Evolutionary conservation across 1,140 invertebrate genomes (phyloP).

Genomic region (Hyposmocoma kahamanoa): DNA sequence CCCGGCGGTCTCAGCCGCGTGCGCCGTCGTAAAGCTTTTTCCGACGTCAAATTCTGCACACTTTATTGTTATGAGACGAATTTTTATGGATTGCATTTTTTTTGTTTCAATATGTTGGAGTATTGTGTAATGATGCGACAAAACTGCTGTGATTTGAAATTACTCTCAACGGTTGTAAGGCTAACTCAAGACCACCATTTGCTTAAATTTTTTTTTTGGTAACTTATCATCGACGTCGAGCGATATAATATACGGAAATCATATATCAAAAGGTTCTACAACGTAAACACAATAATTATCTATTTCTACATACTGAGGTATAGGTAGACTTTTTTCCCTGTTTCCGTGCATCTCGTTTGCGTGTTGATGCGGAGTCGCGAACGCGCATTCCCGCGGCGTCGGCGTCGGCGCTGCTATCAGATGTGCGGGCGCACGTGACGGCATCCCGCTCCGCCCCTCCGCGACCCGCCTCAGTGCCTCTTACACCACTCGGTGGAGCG

Average conservation of each 20-base stretch:
- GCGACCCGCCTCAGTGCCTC: neutral
- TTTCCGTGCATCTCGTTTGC: slow-evolving; percentile 2
- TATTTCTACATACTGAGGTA: no score
- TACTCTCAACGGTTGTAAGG: no score
- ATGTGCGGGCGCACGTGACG: slow-evolving; percentile 49
- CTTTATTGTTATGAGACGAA: slow-evolving; percentile 2
- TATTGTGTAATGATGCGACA: no score
- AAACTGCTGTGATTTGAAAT: no score
- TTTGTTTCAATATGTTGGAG: no score
- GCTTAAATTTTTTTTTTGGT: no score
- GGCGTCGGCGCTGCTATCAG: slow-evolving; percentile 33
- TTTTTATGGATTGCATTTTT: no score
- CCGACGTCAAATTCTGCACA: slow-evolving; percentile 10
- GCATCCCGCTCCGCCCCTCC: slow-evolving; percentile 28
- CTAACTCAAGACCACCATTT: no score
- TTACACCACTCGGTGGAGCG: neutral
- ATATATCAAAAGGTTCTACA: no score
- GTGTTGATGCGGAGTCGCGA: slow-evolving; percentile 8
- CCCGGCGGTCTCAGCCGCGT: slow-evolving; percentile 52
- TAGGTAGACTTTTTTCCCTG: slow-evolving; percentile 1
- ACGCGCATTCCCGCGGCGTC: slow-evolving; percentile 34
- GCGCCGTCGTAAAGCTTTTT: slow-evolving; percentile 44
- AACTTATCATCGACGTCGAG: no score
- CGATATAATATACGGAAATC: no score
- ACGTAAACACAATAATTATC: no score